Evolutionary conservation across 1,140 invertebrate species (phyloP), one percentile per base, ranked within the genome.

Genomic region (Archegozetes longisetosus): DNA sequence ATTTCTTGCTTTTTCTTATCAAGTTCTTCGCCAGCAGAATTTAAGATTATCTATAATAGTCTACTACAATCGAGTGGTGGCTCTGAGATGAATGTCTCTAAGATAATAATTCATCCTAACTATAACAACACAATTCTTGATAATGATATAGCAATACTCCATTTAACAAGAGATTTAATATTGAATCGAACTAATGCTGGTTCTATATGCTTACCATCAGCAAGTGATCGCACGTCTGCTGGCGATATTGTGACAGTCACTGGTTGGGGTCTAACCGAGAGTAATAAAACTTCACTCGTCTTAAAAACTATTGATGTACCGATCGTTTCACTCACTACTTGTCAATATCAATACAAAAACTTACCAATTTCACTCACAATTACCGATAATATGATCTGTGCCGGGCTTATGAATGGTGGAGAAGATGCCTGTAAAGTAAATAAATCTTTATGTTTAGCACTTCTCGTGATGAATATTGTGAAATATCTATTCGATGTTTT

Each of bases 391-490:
- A 60, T 60, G 58, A 24, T 60, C 23, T 60, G 58, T 28, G 58
- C 49, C 22, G 58, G 58, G 9, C 6, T 14, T 13, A 12, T 26
- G 14, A 28, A 60, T n/a, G 58, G 58, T 27, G 22, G 28, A 3
- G n/a, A 13, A 12, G 58, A 60, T 58, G 58, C 58, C 9, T 60
- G 58, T 53, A 69, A 86, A 84, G 85, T 84, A 9, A 85, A 88
- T 68, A 86, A 84, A 14, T 85, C n/a, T n/a, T n/a, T n/a, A n/a
- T n/a, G n/a, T n/a, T n/a, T n/a, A n/a, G n/a, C n/a, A n/a, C n/a
- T n/a, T n/a, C n/a, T n/a, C n/a, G n/a, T n/a, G n/a, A n/a, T n/a
- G n/a, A n/a, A n/a, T n/a, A n/a, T n/a, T n/a, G n/a, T n/a, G n/a
- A n/a, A n/a, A n/a, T n/a, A n/a, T n/a, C n/a, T n/a, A n/a, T n/a